Evolutionary conservation across 2,797 vertebrate genomes (phyloP).

Genomic region (Silurus aristotelis): DNA sequence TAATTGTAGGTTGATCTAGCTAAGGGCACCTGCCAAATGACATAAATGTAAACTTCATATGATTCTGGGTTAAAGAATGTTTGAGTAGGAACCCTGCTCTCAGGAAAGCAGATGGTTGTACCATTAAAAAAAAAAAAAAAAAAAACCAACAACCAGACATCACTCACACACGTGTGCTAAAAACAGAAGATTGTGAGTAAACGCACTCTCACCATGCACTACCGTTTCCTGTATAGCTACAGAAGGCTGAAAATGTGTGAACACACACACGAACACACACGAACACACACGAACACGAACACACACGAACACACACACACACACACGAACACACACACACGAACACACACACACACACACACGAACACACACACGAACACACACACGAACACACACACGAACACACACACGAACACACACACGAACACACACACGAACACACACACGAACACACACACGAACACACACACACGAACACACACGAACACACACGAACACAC

Average conservation of each 20-base stretch:
- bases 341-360: neutral
- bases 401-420: neutral
- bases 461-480: neutral
- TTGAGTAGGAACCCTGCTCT: neutral
- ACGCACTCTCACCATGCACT: slow-evolving; percentile 14
- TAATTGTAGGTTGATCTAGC: no score
- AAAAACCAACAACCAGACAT: neutral
- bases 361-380: neutral
- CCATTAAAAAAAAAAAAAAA: neutral
- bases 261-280: neutral
- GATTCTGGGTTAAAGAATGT: neutral
- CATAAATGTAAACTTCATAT: neutral
- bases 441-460: neutral
- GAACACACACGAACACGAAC: neutral
- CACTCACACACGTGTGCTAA: neutral
- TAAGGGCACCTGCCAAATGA: no score
- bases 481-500: neutral
- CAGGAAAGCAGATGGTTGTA: neutral
- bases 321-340: neutral
- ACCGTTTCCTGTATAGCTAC: slow-evolving; percentile 28
- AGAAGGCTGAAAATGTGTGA: neutral
- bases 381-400: neutral
- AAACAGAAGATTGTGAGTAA: neutral
- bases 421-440: neutral
- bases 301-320: neutral